Evolutionary conservation across 2,797 vertebrate species (phyloP), one percentile per base, ranked within the genome.

Genomic region (Acropternis orthonyx): DNA sequence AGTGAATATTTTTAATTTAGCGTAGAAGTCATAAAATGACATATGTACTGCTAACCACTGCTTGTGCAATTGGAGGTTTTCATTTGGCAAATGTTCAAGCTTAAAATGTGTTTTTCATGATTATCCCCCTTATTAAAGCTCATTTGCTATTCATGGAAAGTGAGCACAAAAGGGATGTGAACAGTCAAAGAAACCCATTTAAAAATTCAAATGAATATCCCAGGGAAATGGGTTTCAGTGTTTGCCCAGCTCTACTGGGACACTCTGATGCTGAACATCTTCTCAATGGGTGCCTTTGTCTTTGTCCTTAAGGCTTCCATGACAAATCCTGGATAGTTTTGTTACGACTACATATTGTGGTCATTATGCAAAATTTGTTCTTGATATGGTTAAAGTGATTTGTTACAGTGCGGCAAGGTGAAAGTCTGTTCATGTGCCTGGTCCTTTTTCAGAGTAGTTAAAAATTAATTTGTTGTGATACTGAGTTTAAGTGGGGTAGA

Each of bases 91-190:
- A 97, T 59, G 59, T 92, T 96, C 92, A 94, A 92, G 83, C 59
- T 93, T 88, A 76, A 91, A 96, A 96, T 92, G 87, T 96, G 95
- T 93, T 96, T 95, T 96, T 96, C 85, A 61, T 92, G 85, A 96
- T 97, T 96, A 95, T 97, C 88, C 71, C 34, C 67, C 76, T 94
- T 96, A 93, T 96, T 96, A 92, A 94, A 96, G 62, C 91, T 93
- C 85, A 91, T 95, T 96, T 92, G 36, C 82, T 96, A 89, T 93
- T 95, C 71, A 94, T 87, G 81, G 84, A 85, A 94, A 96, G 39
- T 88, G 87, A 96, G 85, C 92, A 94, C 93, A 96, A 96, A 96
- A 84, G 91, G 78, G 85, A 92, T 81, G 91, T 63, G 76, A 96
- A 67, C 69, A 88, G 91, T 92, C 87, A 95, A 89, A 88, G 72